Evolutionary conservation across 2,113 vertebrate species (phyloP).

Genomic region (Ochotona princeps): DNA sequence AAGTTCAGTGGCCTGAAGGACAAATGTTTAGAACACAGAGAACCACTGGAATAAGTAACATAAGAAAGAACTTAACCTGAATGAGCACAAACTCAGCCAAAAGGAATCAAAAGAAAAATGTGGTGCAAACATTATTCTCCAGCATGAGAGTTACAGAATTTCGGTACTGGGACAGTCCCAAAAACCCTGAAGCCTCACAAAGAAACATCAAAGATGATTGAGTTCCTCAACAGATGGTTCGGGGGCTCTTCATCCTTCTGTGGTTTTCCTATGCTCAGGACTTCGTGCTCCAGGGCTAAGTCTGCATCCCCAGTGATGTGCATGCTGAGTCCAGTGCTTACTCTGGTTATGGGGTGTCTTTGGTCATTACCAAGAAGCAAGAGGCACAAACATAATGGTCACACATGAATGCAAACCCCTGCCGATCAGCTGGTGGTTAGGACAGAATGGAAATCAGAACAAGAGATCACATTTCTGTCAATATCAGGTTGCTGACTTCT

Average conservation of each 20-base stretch:
- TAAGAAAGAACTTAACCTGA: conserved; percentile 70
- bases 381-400: conserved; percentile 71
- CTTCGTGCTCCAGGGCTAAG: conserved; percentile 83
- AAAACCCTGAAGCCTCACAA: conserved; percentile 81
- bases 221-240: conserved; percentile 83
- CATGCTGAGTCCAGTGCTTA: conserved; percentile 67
- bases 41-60: conserved; percentile 81
- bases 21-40: conserved; percentile 75
- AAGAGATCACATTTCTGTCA: conserved; percentile 82
- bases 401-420: conserved; percentile 79
- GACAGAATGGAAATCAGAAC: conserved; percentile 84
- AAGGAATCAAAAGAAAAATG: conserved; percentile 82
- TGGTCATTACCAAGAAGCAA: conserved; percentile 82
- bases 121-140: conserved; percentile 60
- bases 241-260: conserved; percentile 80
- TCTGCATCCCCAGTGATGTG: conserved; percentile 76
- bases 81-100: conserved; percentile 80
- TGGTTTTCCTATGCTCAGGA: conserved; percentile 79
- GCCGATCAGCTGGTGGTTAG: conserved; percentile 82
- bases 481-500: conserved; percentile 77
- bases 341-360: conserved; percentile 79
- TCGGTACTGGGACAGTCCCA: conserved; percentile 79
- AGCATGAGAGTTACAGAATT: conserved; percentile 78
- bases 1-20: conserved; percentile 67
- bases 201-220: conserved; percentile 81